Base-by-base conservation (phyloP, 2,888 invertebrate genomes). In the Heterodera filipjevi region DNA sequence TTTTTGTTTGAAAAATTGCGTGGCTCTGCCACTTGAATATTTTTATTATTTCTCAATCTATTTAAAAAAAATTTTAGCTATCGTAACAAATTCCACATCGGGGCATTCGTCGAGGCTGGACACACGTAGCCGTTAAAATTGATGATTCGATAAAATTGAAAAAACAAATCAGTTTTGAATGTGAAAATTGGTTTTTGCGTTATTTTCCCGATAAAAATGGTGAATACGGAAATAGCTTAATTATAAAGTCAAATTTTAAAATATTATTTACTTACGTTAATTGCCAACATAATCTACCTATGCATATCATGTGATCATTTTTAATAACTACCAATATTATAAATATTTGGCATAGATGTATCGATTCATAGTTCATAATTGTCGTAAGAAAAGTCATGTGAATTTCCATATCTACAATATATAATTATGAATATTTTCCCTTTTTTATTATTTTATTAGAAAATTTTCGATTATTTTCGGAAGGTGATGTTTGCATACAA, bases 121-220 rank as follows among this genome's bases (percentile, higher is more conserved):
- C 59, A 59, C 59, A 22, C 59, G 59, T 59, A 59, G 59, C 59
- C 59, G 59, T 27, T 59, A 59, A 59, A 59, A 49, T 49, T 49
- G 27, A 27, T 27, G 59, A n/a, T 59, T 59, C 59, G 27, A 53
- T 27, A 59, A 59, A 27, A 27, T 59, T 3, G 6, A 10, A 10
- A 59, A 8, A 8, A 59, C 10, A 59, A 59, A 3, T 27, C 12
- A 22, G 27, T 59, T 59, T 59, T 59, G 10, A 8, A 8, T 10
- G 6, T n/a, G 27, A 22, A 59, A 39, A 39, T 39, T 39, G 12
- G 12, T 39, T 39, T 16, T 16, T 49, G 49, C 16, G 49, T 39
- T 39, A 39, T 49, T 49, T 16, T 49, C 16, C 16, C 14, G 49
- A 49, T 49, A 49, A 49, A 49, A 39, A 39, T 39, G 12, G 12